A percentile compares a stretch with the other conserved stretches of the same genome.
Evolutionary conservation across 2,113 vertebrate genomes (phyloP).

Genomic region (Cynoglossus semilaevis): DNA sequence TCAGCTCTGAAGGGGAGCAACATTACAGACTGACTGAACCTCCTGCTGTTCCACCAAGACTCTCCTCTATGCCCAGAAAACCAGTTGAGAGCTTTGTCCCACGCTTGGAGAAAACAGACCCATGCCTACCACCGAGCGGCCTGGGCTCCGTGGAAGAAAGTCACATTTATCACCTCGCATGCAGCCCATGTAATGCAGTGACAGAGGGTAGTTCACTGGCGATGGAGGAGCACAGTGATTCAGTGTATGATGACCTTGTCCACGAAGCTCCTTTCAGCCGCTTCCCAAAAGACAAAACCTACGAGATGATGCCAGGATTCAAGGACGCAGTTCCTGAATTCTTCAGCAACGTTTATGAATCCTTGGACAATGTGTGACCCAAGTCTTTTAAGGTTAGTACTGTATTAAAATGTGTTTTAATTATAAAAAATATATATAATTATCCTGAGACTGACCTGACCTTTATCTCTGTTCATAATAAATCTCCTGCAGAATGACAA

Average conservation of each 20-base stretch:
- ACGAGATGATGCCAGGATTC: constrained; percentile 57
- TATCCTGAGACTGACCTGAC: background rate
- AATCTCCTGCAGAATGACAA: constrained; percentile 75
- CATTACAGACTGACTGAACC: constrained; percentile 32
- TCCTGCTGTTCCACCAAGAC: constrained; percentile 41
- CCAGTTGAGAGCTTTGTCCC: constrained; percentile 7
- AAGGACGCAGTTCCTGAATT: constrained; percentile 13
- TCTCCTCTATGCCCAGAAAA: constrained; percentile 55
- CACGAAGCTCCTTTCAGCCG: background rate
- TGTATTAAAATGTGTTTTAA: background rate
- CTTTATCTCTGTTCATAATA: background rate
- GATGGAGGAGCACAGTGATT: constrained; percentile 10
- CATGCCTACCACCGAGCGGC: constrained; percentile 21
- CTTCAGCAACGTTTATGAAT: constrained; percentile 54
- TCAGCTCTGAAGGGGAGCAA: constrained; percentile 27
- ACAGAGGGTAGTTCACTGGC: background rate
- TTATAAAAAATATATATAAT: background rate
- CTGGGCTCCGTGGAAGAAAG: constrained; percentile 35
- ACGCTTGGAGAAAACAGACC: constrained; percentile 9
- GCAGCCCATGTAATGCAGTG: constrained; percentile 8
- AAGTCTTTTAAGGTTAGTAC: constrained; percentile 67
- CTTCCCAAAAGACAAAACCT: constrained; percentile 49
- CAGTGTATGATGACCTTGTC: constrained; percentile 66
- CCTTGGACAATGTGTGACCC: constrained; percentile 61
- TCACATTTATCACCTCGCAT: constrained; percentile 64